These are phyloP conservation scores for Tachycineta bicolor DNA, from an alignment of 2,113 vertebrate genomes.

Conservation along the genomic window DNA sequence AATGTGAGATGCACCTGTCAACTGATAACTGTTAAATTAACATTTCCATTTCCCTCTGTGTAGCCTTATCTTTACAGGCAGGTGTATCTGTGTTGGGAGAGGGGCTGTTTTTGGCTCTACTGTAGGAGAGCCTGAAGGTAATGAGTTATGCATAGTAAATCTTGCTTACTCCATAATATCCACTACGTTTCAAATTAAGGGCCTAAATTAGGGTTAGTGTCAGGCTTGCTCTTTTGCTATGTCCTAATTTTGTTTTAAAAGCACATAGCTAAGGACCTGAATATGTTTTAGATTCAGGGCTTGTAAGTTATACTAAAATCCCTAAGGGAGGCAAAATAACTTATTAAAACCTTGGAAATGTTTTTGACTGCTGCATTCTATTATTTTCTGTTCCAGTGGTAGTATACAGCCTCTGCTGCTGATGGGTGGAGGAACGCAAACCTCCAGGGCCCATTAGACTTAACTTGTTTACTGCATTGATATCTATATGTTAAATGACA, in stretches of 20 bases:
- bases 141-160: conserved; percentile 44
- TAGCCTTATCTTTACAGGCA: conserved; percentile 46
- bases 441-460: conserved; percentile 83
- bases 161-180: conserved; percentile 48
- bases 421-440: conserved; percentile 63
- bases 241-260: conserved; percentile 69
- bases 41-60: neutral
- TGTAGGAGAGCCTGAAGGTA: conserved; percentile 42
- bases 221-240: conserved; percentile 42
- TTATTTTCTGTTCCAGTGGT: conserved; percentile 71
- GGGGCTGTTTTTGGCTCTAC: conserved; percentile 36
- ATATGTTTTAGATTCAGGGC: conserved; percentile 75
- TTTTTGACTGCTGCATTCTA: conserved; percentile 70
- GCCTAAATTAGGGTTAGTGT: conserved; percentile 55
- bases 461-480: conserved; percentile 86
- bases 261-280: conserved; percentile 76
- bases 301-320: conserved; percentile 69
- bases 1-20: neutral
- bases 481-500: conserved; percentile 88
- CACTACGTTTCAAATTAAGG: conserved; percentile 59
- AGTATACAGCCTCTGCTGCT: conserved; percentile 66
- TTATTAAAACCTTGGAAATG: conserved; percentile 77
- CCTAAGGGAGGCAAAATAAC: conserved; percentile 74
- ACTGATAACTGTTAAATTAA: conserved; percentile 9
- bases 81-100: neutral